A percentile compares a stretch with the other conserved stretches of the same genome.
Evolutionary conservation across 1,140 invertebrate genomes (phyloP).

Genomic region (Caenorhabditis inopinata): DNA sequence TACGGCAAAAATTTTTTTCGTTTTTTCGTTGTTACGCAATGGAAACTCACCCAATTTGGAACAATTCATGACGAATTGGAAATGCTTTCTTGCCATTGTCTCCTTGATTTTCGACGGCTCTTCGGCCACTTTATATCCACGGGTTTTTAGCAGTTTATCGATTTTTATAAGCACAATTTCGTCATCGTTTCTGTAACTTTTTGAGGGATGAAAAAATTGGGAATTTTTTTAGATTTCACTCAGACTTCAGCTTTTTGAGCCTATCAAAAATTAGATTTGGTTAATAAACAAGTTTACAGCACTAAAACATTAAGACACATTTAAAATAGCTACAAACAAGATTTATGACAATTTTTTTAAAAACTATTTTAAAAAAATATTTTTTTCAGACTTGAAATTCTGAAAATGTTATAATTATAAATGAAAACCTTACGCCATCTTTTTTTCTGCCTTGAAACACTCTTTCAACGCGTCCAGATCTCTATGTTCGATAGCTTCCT

Average conservation of each 20-base stretch:
- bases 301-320: too few species aligned
- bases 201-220: background rate
- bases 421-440: background rate
- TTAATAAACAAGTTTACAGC: too few species aligned
- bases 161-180: background rate
- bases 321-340: too few species aligned
- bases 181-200: slow-evolving; percentile 1
- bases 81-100: background rate
- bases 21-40: too few species aligned
- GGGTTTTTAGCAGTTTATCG: background rate
- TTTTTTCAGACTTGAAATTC: too few species aligned
- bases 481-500: background rate
- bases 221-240: background rate
- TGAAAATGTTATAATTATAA: too few species aligned
- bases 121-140: background rate
- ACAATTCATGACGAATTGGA: background rate
- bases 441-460: background rate
- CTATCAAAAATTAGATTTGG: too few species aligned
- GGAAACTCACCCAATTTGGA: background rate
- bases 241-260: background rate
- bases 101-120: background rate
- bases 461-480: background rate
- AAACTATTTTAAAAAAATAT: too few species aligned
- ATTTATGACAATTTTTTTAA: too few species aligned
- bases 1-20: too few species aligned